These are phyloP conservation scores for Danaus chrysippus DNA, from an alignment of 2,888 invertebrate species.

Conservation along the genomic window DNA sequence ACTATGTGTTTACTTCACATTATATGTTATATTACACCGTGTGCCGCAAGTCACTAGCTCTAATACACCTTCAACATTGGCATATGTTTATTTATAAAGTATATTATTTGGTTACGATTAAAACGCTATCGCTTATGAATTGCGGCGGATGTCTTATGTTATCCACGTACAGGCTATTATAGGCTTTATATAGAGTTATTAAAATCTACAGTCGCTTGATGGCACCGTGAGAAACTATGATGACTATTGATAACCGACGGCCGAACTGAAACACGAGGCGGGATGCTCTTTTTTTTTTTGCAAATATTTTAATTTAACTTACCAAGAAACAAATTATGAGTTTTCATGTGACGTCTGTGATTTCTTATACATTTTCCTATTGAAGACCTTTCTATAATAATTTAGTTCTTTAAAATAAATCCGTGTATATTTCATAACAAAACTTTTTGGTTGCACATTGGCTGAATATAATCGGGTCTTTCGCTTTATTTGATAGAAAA, in stretches of 20 bases:
- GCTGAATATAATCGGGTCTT: too few relatives aligned
- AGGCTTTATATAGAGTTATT: slow-evolving; percentile 14
- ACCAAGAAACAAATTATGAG: neutral
- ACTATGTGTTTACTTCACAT: slow-evolving; percentile 37
- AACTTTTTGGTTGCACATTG: too few relatives aligned
- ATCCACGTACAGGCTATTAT: slow-evolving; percentile 12
- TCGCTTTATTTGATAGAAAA: too few relatives aligned
- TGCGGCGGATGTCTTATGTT: slow-evolving; percentile 18
- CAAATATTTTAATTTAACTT: slow-evolving; percentile 8
- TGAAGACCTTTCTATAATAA: too few relatives aligned
- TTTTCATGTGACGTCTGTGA: too few relatives aligned
- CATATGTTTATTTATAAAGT: neutral
- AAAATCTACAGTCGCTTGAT: slow-evolving; percentile 33
- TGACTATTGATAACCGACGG: slow-evolving; percentile 45
- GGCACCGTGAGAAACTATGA: slow-evolving; percentile 55
- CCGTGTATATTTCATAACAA: too few relatives aligned
- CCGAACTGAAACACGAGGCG: slow-evolving; percentile 45
- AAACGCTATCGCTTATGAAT: slow-evolving; percentile 24
- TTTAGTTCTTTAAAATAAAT: too few relatives aligned
- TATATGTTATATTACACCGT: slow-evolving; percentile 48
- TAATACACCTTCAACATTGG: too few relatives aligned
- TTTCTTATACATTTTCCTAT: too few relatives aligned
- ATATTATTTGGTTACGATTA: neutral
- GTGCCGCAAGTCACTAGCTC: slow-evolving; percentile 29
- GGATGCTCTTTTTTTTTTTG: slow-evolving; percentile 34